Evolutionary conservation across 2,113 vertebrate species (phyloP).

Genomic region (Equus przewalskii): DNA sequence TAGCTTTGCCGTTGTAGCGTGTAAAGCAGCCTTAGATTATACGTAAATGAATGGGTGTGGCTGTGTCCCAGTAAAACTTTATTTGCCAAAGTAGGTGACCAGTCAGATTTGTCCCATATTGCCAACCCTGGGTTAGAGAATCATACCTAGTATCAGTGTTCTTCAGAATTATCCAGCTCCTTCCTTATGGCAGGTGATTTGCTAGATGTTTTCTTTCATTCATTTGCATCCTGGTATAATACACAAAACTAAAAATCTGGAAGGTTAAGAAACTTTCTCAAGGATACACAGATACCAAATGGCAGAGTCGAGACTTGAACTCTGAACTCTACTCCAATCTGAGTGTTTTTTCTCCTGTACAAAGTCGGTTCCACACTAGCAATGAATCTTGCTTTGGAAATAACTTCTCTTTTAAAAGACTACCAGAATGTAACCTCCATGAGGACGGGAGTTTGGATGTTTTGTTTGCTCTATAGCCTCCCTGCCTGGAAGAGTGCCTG

Average conservation of each 20-base stretch:
- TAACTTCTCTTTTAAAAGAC: background rate
- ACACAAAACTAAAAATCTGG: background rate
- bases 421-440: background rate
- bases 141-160: background rate
- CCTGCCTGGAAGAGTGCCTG: background rate
- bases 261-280: background rate
- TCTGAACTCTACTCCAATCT: background rate
- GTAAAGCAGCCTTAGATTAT: background rate
- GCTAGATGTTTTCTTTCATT: background rate
- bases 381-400: conserved; percentile 15
- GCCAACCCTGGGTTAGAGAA: background rate
- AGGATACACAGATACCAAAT: background rate
- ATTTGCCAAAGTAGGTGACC: background rate
- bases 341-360: background rate
- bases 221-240: background rate
- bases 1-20: fast-evolving
- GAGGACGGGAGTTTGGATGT: background rate
- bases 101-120: background rate
- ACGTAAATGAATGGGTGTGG: background rate
- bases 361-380: background rate
- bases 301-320: background rate
- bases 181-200: background rate
- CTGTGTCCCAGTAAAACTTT: background rate
- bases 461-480: background rate
- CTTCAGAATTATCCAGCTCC: background rate